Evolutionary conservation across 2,113 vertebrate genomes (phyloP), one percentile per base, ranked within the genome.

Genomic region (Oncorhynchus mykiss): DNA sequence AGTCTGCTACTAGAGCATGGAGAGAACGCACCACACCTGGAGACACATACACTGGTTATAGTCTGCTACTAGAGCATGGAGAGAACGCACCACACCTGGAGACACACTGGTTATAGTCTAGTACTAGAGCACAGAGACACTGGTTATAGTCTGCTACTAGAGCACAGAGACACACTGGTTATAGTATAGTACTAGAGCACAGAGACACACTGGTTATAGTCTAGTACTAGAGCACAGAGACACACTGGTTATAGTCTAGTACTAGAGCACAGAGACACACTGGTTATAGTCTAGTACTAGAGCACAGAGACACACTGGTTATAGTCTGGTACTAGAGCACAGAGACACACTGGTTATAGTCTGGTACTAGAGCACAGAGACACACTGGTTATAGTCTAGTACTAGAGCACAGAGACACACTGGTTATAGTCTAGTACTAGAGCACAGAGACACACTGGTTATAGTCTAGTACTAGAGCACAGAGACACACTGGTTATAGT

Each of bases 81-180:
- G 93, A 1, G n/a, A n/a, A n/a, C n/a, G n/a, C n/a, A n/a, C n/a
- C n/a, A n/a, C n/a, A n/a, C n/a, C n/a, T n/a, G n/a, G n/a, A n/a
- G n/a, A n/a, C n/a, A n/a, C 96, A 95, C 88, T 97, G 96, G 88
- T 97, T 97, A 87, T 97, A 96, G 29, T 5, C 29, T 31, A 0
- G 29, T 31, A 4, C 29, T 31, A 95, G 87, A 1, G 75, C 0
- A 4, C 96, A 94, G 68, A 97, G 93, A 78, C 29, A 14, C 22
- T 29, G 3, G 2, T 27, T 49, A 34, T 1, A 73, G 4, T 5
- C 29, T 31, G 2, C 4, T 31, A 4, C 29, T 31, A 31, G 29
- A 31, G 29, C 29, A 31, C 86, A 51, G 95, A 31, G 29, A 31
- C 94, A 1, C 96, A 95, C 88, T 97, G 96, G 88, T 97, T 97